Percentiles rank a stretch among this genome's conserved stretches.
Evolutionary conservation across 1,140 invertebrate species (phyloP).

Genomic region (Diabrotica undecimpunctata): DNA sequence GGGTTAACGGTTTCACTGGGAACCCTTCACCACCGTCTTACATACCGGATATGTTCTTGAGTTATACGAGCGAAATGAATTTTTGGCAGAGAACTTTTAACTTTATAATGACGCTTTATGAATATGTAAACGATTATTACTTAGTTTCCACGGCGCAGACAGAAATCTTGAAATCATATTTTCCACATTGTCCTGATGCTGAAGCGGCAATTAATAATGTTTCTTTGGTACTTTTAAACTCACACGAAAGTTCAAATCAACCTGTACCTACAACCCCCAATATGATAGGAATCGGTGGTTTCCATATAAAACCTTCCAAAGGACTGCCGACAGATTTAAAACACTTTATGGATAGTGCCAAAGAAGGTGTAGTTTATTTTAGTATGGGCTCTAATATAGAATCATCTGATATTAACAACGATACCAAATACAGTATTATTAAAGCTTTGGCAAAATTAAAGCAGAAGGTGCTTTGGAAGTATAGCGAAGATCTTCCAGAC

Average conservation of each 20-base stretch:
- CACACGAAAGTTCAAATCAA: constrained; percentile 54
- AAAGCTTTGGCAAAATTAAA: no score
- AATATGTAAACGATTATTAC: constrained; percentile 9
- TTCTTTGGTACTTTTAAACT: constrained; percentile 54
- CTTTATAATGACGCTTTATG: constrained; percentile 22
- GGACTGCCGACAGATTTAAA: constrained; percentile 48
- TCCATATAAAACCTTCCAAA: constrained; percentile 48
- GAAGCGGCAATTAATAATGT: constrained; percentile 51
- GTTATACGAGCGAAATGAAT: constrained; percentile 44
- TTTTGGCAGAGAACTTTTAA: constrained; percentile 49
- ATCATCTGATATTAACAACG: constrained; percentile 28
- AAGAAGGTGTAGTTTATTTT: constrained; percentile 54
- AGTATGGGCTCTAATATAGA: constrained; percentile 54
- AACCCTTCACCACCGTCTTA: constrained; percentile 45
- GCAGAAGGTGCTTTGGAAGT: no score
- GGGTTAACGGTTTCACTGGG: constrained; percentile 37
- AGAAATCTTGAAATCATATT: constrained; percentile 46
- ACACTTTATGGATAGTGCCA: constrained; percentile 49
- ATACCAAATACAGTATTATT: background rate
- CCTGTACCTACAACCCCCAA: constrained; percentile 54
- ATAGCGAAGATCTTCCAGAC: constrained; percentile 22
- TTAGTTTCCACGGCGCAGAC: constrained; percentile 39
- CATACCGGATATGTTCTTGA: constrained; percentile 38
- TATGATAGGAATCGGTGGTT: constrained; percentile 53
- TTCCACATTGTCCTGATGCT: constrained; percentile 49